These are phyloP conservation scores for Pseudococcus longispinus DNA, from an alignment of 2,888 invertebrate species.

Conservation along the genomic window DNA sequence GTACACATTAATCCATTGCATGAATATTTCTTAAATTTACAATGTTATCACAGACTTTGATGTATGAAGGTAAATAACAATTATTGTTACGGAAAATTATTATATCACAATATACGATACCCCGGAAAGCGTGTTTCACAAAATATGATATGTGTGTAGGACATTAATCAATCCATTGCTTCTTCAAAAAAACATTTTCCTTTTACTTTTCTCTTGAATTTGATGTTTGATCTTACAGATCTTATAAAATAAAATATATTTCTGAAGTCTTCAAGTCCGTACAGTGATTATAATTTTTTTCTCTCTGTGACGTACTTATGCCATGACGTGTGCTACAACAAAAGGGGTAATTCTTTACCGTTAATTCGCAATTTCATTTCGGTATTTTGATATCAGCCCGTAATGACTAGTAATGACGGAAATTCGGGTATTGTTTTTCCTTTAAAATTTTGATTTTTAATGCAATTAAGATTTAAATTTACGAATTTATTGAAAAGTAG, in stretches of 20 bases:
- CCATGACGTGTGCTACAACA: not conserved
- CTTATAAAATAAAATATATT: too few species aligned
- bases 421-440: not conserved
- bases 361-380: not conserved
- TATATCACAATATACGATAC: not conserved
- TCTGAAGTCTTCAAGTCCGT: too few species aligned
- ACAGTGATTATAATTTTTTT: not conserved
- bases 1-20: not conserved
- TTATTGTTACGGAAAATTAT: not conserved
- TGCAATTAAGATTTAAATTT: not conserved
- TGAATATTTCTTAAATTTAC: not conserved
- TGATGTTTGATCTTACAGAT: too few species aligned
- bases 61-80: not conserved
- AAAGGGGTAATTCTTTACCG: not conserved
- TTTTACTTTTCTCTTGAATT: not conserved
- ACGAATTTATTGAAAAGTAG: not conserved
- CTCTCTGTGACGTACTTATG: not conserved
- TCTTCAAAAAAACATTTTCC: too few species aligned
- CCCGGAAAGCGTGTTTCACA: not conserved
- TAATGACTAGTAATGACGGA: not conserved
- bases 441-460: not conserved
- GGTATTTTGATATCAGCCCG: not conserved
- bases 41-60: conserved; percentile 3
- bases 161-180: not conserved
- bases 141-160: not conserved